Evolutionary conservation across 2,797 vertebrate genomes (phyloP).

Genomic region (Limnodromus scolopaceus): DNA sequence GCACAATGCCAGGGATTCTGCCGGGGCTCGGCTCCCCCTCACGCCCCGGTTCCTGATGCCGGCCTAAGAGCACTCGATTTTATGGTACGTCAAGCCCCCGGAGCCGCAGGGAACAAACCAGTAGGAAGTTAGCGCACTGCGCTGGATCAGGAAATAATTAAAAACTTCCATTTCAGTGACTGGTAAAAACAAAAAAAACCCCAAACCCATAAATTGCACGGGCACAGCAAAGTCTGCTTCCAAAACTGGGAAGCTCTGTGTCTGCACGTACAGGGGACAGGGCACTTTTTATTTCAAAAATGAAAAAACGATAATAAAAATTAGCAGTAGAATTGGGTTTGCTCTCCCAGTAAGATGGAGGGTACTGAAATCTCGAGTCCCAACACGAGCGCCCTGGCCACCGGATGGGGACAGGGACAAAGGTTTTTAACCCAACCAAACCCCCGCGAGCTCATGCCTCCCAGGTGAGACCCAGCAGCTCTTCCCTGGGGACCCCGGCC

Average conservation of each 20-base stretch:
- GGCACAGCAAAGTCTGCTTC: not conserved
- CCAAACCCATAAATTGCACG: not conserved
- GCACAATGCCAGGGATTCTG: not conserved
- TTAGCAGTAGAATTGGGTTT: not conserved
- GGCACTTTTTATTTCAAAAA: not conserved
- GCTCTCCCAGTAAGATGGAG: not conserved
- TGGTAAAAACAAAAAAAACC: not conserved
- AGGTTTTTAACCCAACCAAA: not conserved
- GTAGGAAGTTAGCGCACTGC: not conserved
- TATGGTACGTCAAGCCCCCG: not conserved
- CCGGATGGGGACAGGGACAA: accelerated
- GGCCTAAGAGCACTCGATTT: not conserved
- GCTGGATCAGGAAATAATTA: not conserved
- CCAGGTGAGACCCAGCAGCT: not conserved
- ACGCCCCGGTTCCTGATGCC: not conserved
- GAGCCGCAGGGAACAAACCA: not conserved
- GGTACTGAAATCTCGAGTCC: not conserved
- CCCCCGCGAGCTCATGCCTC: accelerated
- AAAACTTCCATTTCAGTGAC: not conserved
- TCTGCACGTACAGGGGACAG: accelerated
- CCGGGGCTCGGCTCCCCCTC: not conserved
- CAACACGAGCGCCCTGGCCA: accelerated
- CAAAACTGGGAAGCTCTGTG: not conserved
- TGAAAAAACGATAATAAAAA: no score
- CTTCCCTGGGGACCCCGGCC: accelerated